Evolutionary conservation across 2,888 invertebrate species (phyloP).

Genomic region (Clitarchus hookeri): DNA sequence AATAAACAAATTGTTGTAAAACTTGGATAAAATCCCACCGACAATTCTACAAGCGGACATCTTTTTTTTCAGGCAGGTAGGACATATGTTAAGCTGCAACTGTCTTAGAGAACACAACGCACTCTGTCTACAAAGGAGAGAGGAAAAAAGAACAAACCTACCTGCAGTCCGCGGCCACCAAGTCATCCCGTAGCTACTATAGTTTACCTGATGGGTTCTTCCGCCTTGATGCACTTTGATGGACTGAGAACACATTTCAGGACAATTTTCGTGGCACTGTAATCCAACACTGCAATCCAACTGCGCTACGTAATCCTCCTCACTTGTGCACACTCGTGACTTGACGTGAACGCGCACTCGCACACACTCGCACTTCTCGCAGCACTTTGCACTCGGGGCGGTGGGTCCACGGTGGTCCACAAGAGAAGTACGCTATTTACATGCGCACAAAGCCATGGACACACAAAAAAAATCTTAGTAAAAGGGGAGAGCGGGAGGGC

Average conservation of each 20-base stretch:
- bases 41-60: too few relatives aligned
- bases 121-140: background rate
- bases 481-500: background rate
- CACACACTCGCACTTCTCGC: background rate
- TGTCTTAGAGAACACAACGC: too few relatives aligned
- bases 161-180: background rate
- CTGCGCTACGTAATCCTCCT: background rate
- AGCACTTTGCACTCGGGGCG: background rate
- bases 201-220: background rate
- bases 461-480: background rate
- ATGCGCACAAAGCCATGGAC: background rate
- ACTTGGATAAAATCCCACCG: too few relatives aligned
- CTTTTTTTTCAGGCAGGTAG: too few relatives aligned
- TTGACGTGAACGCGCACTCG: too few relatives aligned
- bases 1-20: too few relatives aligned
- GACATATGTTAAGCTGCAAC: too few relatives aligned
- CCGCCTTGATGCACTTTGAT: background rate
- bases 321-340: background rate
- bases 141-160: background rate
- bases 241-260: background rate
- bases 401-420: background rate
- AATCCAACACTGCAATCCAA: conserved; percentile 35
- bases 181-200: background rate
- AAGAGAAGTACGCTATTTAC: background rate
- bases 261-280: conserved; percentile 23